A percentile compares a stretch with the other conserved stretches of the same genome.
These are phyloP conservation scores for Gallinago paraguaiae DNA, from an alignment of 2,113 vertebrate species.

Conservation along the genomic window DNA sequence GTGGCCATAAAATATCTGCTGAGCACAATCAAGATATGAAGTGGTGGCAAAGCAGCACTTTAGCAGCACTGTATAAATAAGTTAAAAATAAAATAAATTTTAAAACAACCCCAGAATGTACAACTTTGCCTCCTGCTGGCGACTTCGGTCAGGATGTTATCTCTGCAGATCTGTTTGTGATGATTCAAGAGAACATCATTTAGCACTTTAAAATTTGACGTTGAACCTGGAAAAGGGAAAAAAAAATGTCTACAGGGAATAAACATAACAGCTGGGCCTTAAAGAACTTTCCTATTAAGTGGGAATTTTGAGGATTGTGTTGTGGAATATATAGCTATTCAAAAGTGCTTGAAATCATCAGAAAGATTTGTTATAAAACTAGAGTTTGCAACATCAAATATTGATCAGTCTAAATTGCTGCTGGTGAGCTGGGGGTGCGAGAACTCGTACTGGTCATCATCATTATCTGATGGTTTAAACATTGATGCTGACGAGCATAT, in stretches of 20 bases:
- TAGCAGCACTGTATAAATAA: background rate
- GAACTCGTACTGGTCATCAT: background rate
- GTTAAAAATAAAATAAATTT: background rate
- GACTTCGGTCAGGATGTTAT: background rate
- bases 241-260: background rate
- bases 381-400: background rate
- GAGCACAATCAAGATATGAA: background rate
- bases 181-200: background rate
- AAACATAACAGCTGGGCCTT: background rate
- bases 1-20: background rate
- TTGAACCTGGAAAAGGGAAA: background rate
- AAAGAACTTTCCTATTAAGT: background rate
- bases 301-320: background rate
- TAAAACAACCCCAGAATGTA: background rate
- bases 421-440: background rate
- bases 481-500: background rate
- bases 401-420: background rate
- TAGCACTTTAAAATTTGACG: background rate
- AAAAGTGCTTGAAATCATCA: background rate
- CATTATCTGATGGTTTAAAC: background rate
- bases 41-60: background rate
- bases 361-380: background rate
- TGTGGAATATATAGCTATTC: background rate
- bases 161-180: background rate
- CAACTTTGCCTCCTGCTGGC: background rate